Evolutionary conservation across 2,888 invertebrate genomes (phyloP), one percentile per base, ranked within the genome.

Genomic region (Desoria tigrina): DNA sequence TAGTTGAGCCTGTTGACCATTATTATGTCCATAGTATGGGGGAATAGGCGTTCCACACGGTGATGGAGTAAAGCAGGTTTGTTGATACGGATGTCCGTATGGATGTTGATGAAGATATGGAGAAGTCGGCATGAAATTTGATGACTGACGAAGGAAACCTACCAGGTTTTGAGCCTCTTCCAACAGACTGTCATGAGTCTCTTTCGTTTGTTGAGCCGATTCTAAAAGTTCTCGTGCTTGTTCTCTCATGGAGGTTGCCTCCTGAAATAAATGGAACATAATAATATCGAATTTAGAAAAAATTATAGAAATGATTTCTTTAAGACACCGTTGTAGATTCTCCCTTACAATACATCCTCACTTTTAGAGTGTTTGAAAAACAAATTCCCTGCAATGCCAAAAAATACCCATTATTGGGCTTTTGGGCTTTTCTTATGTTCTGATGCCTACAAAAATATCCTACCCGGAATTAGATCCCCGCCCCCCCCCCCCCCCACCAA

Each of bases 131-230:
- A 53, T 39, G 27, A 39, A 61, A 9, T 60, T 58, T 32, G 60
- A 49, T 54, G 66, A 61, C 42, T 66, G 66, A 55, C 63, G 51
- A 3, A 74, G 58, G 32, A 69, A 74, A 28, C 45, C 66, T 26
- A 74, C 61, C 27, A 74, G 42, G 57, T 68, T 66, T 50, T 72
- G 68, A 2, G 74, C 74, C 61, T 74, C 72, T 37, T 74, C 74
- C 62, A 72, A 59, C 37, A 74, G 60, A 49, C 69, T 69, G 28
- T 70, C 68, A 51, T 74, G 69, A 21, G 66, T 71, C 3, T 65
- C 66, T 60, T 71, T 71, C 37, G 72, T 63, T 9, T 56, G 68
- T 61, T 74, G 68, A 14, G 72, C 72, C 14, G 66, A 60, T 57
- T 74, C 71, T 45, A 74, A 42, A 2, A 72, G 26, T 42, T 72